Percentiles rank a stretch among this genome's conserved stretches.
These are phyloP conservation scores for Aurelia coerulea DNA, from an alignment of 30 jellyfish, hydroid and myxozoan species.

Conservation along the genomic window DNA sequence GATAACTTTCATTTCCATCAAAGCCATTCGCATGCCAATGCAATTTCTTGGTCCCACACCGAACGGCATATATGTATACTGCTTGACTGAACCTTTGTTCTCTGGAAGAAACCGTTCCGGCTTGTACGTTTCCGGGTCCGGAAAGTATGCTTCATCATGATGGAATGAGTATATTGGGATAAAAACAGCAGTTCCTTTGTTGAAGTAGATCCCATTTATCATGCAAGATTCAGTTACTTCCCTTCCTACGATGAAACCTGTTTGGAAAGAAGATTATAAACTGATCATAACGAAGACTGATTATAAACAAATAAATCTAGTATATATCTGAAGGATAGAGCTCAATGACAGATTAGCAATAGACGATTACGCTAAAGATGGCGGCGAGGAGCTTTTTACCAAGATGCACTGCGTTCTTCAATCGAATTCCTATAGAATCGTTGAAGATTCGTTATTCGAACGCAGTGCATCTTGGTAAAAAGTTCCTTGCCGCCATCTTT, in stretches of 20 bases:
- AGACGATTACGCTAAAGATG: too few relatives aligned
- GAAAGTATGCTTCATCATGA: constrained; percentile 19
- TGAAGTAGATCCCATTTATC: constrained; percentile 9
- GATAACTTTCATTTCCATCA: constrained; percentile 20
- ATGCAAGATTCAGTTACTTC: constrained; percentile 11
- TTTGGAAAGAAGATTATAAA: not conserved
- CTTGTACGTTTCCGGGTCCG: constrained; percentile 33
- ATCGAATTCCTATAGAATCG: too few relatives aligned
- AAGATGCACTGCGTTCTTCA: too few relatives aligned
- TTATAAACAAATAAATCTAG: too few relatives aligned
- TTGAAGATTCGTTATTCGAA: too few relatives aligned
- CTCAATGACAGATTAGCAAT: too few relatives aligned
- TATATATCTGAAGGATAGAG: too few relatives aligned
- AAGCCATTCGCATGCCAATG: constrained; percentile 59
- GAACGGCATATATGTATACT: constrained; percentile 14
- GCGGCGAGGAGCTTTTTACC: too few relatives aligned
- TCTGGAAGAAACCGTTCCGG: constrained; percentile 10
- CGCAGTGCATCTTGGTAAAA: too few relatives aligned
- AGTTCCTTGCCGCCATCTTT: too few relatives aligned
- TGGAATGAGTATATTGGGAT: constrained; percentile 34
- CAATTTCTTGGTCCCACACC: constrained; percentile 55
- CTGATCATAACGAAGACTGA: too few relatives aligned
- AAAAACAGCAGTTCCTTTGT: not conserved
- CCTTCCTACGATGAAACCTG: constrained; percentile 2
- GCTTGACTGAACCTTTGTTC: constrained; percentile 7